Evolutionary conservation across 1,140 invertebrate species (phyloP), one percentile per base, ranked within the genome.

Genomic region (Drosophila navojoa): DNA sequence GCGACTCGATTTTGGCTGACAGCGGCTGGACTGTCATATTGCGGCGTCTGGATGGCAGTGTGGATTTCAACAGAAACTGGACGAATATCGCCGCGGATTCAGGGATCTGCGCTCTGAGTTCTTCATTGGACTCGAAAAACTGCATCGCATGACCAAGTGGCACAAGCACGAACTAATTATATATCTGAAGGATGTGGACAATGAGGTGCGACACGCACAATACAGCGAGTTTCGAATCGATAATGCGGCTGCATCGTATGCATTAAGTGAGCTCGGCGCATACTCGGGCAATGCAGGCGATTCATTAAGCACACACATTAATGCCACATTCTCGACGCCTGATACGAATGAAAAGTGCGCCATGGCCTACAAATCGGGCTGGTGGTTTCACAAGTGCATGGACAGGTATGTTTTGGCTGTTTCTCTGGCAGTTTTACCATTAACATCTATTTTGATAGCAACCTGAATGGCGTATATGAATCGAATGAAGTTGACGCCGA

Each of bases 51-150:
- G 57, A 61, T 69, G 57, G 57, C 32, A 54, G 27, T 19, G 66
- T 54, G 0, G n/a, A 50, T 15, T 70, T 70, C 35, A 63, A 47
- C 10, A 19, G 67, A 10, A 55, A 47, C 7, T 70, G 59, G 67
- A 4, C 11, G 59, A 70, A 0, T 70, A 70, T 70, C 13, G 44
- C 1, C 0, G 44, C 3, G 61, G 61, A 27, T 66, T 71, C 19
- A 61, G 69, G 19, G 15, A 59, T 22, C n/a, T 66, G 22, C 11
- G 10, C 0, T 35, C 61, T 11, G 54, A 71, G 4, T 71, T 71
- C 38, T 71, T 71, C 6, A 50, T 71, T 32, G 61, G 61, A 10
- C 62, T 71, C 0, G 53, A 71, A 4, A 71, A 71, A 42, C 15
- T 71, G 6, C 52, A 70, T 54, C n/a, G 19, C 10, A n/a, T 70